Evolutionary conservation across 2,888 invertebrate species (phyloP).

Genomic region (Carpatolechia fugitivella): DNA sequence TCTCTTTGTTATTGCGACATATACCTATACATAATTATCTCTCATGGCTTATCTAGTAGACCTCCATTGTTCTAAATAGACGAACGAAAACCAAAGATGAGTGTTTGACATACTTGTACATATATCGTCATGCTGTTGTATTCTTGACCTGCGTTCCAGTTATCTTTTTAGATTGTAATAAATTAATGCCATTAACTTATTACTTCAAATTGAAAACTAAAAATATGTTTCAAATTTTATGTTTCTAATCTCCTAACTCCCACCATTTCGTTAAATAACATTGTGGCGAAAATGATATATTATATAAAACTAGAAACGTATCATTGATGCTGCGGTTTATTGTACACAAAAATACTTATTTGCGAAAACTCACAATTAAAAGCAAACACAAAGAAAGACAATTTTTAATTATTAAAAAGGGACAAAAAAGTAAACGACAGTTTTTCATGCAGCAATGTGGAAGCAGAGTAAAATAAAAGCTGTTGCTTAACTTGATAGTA

Average conservation of each 20-base stretch:
- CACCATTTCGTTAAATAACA: slow-evolving; percentile 19
- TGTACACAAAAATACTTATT: slow-evolving; percentile 15
- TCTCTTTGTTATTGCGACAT: slow-evolving; percentile 50
- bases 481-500: too few species aligned
- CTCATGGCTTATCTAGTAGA: slow-evolving; percentile 43
- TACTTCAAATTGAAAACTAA: not conserved
- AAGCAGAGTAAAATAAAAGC: too few species aligned
- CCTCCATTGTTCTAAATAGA: slow-evolving; percentile 37
- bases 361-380: slow-evolving; percentile 11
- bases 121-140: too few species aligned
- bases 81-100: slow-evolving; percentile 16
- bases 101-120: slow-evolving; percentile 18
- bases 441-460: too few species aligned
- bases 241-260: slow-evolving; percentile 14
- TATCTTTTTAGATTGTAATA: slow-evolving; percentile 16
- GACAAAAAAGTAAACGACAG: too few species aligned
- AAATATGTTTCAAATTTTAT: slow-evolving; percentile 8
- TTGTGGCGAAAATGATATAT: slow-evolving; percentile 18
- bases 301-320: slow-evolving; percentile 19
- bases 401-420: not conserved
- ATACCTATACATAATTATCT: slow-evolving; percentile 32
- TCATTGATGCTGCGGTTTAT: slow-evolving; percentile 19
- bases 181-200: slow-evolving; percentile 2
- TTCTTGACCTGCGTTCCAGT: slow-evolving; percentile 7
- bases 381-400: not conserved